Evolutionary conservation across 2,888 invertebrate species (phyloP).

Genomic region (Leptinotarsa tumamoca): DNA sequence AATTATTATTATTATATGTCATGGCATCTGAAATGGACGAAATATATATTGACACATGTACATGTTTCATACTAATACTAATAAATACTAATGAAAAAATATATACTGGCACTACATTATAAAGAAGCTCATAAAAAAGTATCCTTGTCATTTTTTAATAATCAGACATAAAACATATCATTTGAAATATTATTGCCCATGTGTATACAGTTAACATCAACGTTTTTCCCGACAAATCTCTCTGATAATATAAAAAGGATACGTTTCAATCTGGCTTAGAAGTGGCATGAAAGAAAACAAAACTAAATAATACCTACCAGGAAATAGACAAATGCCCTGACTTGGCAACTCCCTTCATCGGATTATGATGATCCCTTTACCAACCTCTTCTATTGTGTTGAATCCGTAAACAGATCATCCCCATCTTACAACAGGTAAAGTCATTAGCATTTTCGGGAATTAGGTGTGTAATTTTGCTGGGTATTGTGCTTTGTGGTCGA

Average conservation of each 20-base stretch:
- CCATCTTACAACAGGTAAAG: slow-evolving; percentile 49
- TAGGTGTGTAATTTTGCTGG: slow-evolving; percentile 45
- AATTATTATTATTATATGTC: too few relatives aligned
- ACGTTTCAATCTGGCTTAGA: neutral
- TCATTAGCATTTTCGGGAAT: slow-evolving; percentile 47
- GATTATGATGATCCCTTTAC: slow-evolving; percentile 39
- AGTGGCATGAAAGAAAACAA: slow-evolving; percentile 4
- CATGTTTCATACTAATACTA: too few relatives aligned
- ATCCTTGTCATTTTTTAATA: too few relatives aligned
- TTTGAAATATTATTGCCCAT: too few relatives aligned
- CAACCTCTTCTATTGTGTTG: slow-evolving; percentile 37
- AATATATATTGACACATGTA: too few relatives aligned
- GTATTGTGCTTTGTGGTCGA: slow-evolving; percentile 23
- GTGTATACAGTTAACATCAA: neutral
- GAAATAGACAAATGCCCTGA: slow-evolving; percentile 35
- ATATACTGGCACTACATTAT: too few relatives aligned
- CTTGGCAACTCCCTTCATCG: slow-evolving; percentile 26
- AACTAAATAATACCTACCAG: slow-evolving; percentile 34
- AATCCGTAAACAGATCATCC: slow-evolving; percentile 46
- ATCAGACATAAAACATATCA: too few relatives aligned
- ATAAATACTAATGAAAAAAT: too few relatives aligned
- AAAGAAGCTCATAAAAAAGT: too few relatives aligned
- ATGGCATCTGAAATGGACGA: too few relatives aligned
- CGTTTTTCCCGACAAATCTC: neutral
- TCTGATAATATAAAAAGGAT: neutral